Evolutionary conservation across 1,140 invertebrate genomes (phyloP), one percentile per base, ranked within the genome.

Genomic region (Pogonognathellus flavescens): DNA sequence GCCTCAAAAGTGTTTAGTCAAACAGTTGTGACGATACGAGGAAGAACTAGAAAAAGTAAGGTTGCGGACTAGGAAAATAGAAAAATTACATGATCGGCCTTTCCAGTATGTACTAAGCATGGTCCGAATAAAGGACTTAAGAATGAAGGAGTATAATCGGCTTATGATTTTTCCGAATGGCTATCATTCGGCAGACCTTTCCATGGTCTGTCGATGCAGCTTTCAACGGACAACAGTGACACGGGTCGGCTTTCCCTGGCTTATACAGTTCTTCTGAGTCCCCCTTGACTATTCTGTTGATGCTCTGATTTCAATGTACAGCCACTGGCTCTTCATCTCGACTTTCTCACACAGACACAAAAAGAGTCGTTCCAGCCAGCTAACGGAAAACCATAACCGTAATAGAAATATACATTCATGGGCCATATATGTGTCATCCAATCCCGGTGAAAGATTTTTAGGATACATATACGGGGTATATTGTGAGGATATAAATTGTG

Each of bases 131-230:
- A 76, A 76, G 41, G 70, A 76, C 70, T 76, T 76, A 76, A 76
- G 70, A 76, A 76, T 50, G 70, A 76, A 50, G 49, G 41, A 76
- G 41, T 31, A 50, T 76, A 76, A 76, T 76, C 70, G 70, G 70
- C 70, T 76, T 76, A 76, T 76, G 31, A 50, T 50, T 76, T 50
- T 31, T 49, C 14, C 14, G 70, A 76, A 50, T 76, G 70, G 70
- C 70, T 76, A 76, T 76, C 70, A 76, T 76, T 41, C 70, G 16
- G 16, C 16, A 7, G n/a, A 16, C 31, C 31, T 50, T 76, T 76
- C 70, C 41, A 76, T 76, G 25, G 70, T 31, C 25, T 76, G 70
- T 76, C 70, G 41, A 76, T 76, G 22, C 6, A n/a, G 62, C 31
- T n/a, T 31, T 20, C 41, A n/a, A 6, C 0, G 31, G 16, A 49